phyloP scores from a whole-genome alignment of 2,113 vertebrate genomes.

The Halcyon senegalensis region DNA sequence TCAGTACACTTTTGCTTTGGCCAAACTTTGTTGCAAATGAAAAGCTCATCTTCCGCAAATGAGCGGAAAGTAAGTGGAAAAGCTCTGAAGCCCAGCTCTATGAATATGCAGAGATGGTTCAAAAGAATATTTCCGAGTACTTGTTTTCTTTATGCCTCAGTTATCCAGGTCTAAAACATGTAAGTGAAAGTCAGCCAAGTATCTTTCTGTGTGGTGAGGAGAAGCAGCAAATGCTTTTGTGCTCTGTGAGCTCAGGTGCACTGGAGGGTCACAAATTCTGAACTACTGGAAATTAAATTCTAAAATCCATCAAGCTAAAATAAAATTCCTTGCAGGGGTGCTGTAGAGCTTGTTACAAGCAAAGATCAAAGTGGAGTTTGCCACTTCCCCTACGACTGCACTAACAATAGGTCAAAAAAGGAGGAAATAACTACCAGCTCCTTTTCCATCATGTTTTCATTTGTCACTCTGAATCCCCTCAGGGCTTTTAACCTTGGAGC shows the following conservation, averaged over 20 bases:
- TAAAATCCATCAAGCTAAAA: constrained; percentile 14
- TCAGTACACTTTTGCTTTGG: background rate
- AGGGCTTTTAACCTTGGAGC: background rate
- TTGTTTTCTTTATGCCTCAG: background rate
- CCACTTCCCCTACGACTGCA: background rate
- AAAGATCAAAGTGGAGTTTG: background rate
- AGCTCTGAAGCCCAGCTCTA: background rate
- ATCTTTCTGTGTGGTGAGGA: background rate
- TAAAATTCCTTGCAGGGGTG: background rate
- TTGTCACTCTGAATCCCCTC: background rate
- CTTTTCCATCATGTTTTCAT: background rate
- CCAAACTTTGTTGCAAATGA: accelerated
- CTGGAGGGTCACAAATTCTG: background rate
- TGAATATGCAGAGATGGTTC: background rate
- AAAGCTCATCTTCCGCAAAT: background rate
- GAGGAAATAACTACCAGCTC: background rate
- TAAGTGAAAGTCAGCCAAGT: background rate
- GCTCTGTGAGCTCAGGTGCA: background rate
- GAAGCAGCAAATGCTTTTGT: background rate
- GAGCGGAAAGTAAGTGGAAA: background rate
- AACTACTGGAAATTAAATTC: constrained; percentile 20
- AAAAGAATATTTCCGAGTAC: background rate
- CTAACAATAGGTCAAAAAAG: constrained; percentile 19
- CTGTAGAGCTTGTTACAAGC: background rate
- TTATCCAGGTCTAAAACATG: background rate